phyloP scores from a whole-genome alignment of 2,888 invertebrate species.

The Hermodice carunculata region DNA sequence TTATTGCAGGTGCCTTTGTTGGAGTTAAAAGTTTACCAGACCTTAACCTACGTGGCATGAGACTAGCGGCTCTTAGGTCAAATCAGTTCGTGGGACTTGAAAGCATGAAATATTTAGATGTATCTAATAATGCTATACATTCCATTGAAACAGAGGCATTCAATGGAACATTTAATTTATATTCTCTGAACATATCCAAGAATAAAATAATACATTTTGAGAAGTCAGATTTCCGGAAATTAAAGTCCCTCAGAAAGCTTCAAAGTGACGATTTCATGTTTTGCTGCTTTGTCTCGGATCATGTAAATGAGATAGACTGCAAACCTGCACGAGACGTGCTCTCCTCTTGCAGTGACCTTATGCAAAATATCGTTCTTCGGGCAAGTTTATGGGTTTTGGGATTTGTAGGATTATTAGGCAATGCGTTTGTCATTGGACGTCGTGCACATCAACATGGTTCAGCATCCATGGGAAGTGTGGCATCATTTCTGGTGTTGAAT shows the following conservation, averaged over 20 bases:
- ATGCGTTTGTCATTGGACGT: constrained; percentile 35
- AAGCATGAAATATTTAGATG: neutral
- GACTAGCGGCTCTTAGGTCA: neutral
- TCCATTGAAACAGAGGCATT: neutral
- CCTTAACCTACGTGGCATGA: neutral
- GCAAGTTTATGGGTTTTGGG: constrained; percentile 43
- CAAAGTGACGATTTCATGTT: constrained; percentile 11
- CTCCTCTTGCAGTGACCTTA: constrained; percentile 47
- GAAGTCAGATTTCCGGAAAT: neutral
- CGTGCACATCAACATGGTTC: constrained; percentile 4
- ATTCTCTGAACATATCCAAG: neutral
- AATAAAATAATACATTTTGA: neutral
- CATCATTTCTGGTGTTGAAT: constrained; percentile 22
- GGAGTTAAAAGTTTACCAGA: neutral
- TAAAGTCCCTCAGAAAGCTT: constrained; percentile 13
- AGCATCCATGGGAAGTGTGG: constrained; percentile 6
- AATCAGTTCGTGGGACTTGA: neutral
- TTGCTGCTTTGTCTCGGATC: constrained; percentile 24
- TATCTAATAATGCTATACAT: neutral
- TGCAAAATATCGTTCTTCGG: constrained; percentile 37
- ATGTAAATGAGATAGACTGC: constrained; percentile 39
- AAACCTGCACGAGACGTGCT: constrained; percentile 45
- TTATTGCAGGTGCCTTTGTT: constrained; percentile 8
- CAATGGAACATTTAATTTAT: neutral
- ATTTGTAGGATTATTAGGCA: constrained; percentile 38